Evolutionary conservation across 1,140 invertebrate species (phyloP).

Genomic region (Drosophila eugracilis): DNA sequence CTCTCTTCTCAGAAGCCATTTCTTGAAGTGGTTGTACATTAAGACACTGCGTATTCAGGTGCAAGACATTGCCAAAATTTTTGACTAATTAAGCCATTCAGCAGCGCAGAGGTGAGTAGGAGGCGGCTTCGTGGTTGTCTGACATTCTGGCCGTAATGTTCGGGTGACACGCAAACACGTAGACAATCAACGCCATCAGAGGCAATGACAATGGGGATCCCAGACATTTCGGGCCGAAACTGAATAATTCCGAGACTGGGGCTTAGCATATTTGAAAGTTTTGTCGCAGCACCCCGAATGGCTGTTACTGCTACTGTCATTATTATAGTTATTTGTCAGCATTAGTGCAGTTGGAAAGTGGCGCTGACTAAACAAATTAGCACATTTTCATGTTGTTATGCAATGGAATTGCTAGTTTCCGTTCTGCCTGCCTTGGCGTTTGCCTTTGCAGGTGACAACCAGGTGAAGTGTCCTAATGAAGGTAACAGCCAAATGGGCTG

Average conservation of each 20-base stretch:
- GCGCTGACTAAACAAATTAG: conserved; percentile 62
- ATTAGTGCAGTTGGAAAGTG: conserved; percentile 55
- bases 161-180: conserved; percentile 72
- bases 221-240: conserved; percentile 4
- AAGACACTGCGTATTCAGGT: background rate
- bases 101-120: background rate
- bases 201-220: conserved; percentile 42
- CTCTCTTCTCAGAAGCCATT: background rate
- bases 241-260: conserved; percentile 26
- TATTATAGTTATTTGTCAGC: conserved; percentile 65
- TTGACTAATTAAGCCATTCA: conserved; percentile 76
- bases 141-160: conserved; percentile 52
- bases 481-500: conserved; percentile 34
- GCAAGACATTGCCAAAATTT: conserved; percentile 62
- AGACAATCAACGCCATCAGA: conserved; percentile 69
- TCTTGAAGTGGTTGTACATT: conserved; percentile 1
- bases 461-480: conserved; percentile 36
- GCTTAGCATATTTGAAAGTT: conserved; percentile 75
- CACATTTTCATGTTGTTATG: conserved; percentile 49
- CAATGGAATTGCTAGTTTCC: conserved; percentile 40
- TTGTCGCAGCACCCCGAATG: conserved; percentile 48
- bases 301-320: conserved; percentile 36
- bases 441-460: conserved; percentile 22
- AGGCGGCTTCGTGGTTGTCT: conserved; percentile 27
- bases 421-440: conserved; percentile 4